Conservation (phyloP, 53 echinoderm and acorn worm species). For the Luidia sarsii region DNA sequence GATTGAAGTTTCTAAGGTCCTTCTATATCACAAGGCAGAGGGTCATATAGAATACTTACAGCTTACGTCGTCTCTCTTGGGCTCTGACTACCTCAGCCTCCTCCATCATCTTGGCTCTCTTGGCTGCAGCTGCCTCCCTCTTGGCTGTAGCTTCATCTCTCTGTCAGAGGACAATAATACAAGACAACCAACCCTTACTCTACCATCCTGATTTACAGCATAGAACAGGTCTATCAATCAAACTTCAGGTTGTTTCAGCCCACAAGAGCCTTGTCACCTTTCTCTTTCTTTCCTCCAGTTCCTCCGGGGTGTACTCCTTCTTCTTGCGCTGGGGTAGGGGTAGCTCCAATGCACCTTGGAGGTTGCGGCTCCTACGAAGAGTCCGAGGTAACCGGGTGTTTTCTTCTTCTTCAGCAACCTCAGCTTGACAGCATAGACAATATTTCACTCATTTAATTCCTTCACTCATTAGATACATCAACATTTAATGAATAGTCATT, state of each 20-base stretch:
- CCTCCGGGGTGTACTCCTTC: constrained; percentile 79
- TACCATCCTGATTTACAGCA: background rate
- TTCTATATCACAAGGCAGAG: too few species aligned
- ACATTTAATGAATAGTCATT: too few species aligned
- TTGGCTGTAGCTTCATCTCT: constrained; percentile 84
- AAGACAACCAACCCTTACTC: background rate
- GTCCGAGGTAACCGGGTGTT: constrained; percentile 41
- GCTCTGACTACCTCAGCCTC: constrained; percentile 86
- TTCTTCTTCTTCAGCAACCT: constrained; percentile 52
- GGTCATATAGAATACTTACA: too few species aligned
- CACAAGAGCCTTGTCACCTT: constrained; percentile 75
- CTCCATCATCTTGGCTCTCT: constrained; percentile 86
- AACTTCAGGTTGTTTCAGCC: background rate
- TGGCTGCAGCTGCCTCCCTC: constrained; percentile 80
- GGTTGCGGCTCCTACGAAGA: constrained; percentile 53
- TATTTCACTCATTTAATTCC: background rate
- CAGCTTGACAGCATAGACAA: constrained; percentile 3
- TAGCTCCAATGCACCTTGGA: constrained; percentile 32
- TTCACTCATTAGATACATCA: background rate
- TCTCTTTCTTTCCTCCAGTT: constrained; percentile 83
- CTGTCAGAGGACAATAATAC: constrained; percentile 40
- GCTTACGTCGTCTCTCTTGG: constrained; percentile 72
- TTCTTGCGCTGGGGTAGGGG: constrained; percentile 69
- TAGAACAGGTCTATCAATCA: background rate
- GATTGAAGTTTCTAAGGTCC: too few species aligned